Conservation (phyloP, 2,113 vertebrate genomes). For the Rhipidura dahli region DNA sequence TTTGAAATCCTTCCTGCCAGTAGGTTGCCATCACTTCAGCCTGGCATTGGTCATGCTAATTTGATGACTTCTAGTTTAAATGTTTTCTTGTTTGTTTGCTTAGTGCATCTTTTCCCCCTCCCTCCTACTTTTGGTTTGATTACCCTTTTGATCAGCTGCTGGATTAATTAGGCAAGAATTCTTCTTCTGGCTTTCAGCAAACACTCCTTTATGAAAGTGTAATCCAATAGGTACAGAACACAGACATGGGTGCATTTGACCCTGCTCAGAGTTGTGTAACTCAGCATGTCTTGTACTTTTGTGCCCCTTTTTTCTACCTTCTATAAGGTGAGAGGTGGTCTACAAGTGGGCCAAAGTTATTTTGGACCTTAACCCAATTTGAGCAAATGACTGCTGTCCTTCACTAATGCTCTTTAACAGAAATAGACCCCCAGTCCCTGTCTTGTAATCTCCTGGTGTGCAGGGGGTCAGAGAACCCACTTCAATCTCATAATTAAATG, state of each 20-base stretch:
- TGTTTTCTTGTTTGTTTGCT: not conserved
- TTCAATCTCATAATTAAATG: not conserved
- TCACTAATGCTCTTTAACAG: not conserved
- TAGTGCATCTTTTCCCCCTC: not conserved
- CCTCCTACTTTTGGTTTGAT: not conserved
- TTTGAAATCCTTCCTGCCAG: not conserved
- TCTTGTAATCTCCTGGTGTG: not conserved
- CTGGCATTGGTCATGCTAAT: not conserved
- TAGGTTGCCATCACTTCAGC: not conserved
- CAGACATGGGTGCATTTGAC: not conserved
- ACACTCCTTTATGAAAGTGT: not conserved
- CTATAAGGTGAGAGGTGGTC: not conserved
- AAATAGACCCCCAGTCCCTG: not conserved
- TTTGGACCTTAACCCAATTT: not conserved
- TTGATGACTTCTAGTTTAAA: not conserved
- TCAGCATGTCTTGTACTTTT: not conserved
- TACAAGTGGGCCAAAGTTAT: not conserved
- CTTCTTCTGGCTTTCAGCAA: not conserved
- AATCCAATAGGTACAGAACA: not conserved
- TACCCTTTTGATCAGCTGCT: not conserved
- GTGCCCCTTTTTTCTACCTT: not conserved
- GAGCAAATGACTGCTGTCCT: not conserved
- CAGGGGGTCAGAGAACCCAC: not conserved
- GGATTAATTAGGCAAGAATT: not conserved
- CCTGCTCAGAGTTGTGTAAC: not conserved